These are phyloP conservation scores for Cydia strobilella DNA, from an alignment of 1,140 invertebrate species.

Conservation along the genomic window DNA sequence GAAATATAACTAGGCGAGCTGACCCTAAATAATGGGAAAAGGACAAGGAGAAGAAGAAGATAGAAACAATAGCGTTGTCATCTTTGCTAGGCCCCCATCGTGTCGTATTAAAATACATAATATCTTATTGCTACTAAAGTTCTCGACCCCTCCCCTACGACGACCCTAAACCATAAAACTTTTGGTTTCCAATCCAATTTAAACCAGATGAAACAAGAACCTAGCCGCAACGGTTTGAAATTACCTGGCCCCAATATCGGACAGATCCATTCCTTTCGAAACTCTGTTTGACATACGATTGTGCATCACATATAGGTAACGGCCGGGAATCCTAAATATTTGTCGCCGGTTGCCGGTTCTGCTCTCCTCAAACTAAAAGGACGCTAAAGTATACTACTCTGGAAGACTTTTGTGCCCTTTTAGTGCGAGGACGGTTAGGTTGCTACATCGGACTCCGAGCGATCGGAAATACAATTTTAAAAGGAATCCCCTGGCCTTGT, in stretches of 20 bases:
- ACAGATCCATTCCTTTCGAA: not conserved
- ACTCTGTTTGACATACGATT: not conserved
- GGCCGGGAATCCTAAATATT: not conserved
- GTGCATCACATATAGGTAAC: not conserved
- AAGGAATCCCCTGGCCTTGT: not conserved
- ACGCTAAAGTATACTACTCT: too few species aligned
- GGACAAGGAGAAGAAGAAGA: too few species aligned
- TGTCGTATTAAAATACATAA: too few species aligned
- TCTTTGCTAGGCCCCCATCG: too few species aligned
- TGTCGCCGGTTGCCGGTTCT: not conserved
- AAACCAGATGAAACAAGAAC: not conserved
- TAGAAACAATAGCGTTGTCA: too few species aligned
- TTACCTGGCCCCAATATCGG: conserved; percentile 5
- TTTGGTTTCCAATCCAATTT: not conserved
- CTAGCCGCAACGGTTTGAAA: not conserved
- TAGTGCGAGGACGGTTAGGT: not conserved
- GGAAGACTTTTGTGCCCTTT: too few species aligned
- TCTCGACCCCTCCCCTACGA: too few species aligned
- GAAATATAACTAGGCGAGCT: too few species aligned
- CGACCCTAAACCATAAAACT: too few species aligned
- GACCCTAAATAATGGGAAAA: too few species aligned
- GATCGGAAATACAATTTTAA: not conserved
- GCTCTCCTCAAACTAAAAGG: too few species aligned
- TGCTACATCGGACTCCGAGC: not conserved
- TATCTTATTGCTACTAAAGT: not conserved